Base-by-base conservation (phyloP, 2,113 vertebrate genomes). In the Cariama cristata region DNA sequence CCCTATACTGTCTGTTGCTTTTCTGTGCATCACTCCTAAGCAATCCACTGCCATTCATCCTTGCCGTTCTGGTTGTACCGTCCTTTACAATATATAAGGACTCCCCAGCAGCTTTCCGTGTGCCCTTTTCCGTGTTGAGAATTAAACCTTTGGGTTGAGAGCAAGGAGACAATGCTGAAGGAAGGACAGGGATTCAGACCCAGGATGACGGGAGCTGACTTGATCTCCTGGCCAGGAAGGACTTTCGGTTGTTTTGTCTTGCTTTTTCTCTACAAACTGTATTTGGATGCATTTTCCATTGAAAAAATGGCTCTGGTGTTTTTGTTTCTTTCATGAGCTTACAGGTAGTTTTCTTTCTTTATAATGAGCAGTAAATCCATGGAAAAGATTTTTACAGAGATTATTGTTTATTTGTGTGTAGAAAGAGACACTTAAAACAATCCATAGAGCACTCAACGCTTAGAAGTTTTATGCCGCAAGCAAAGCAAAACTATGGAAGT, bases 141-240 rank as follows among this genome's bases (percentile, higher is more conserved):
- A 33, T 45, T 42, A 21, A n/a, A 7, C 14, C 6, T 60, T 86
- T 55, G 55, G 26, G 13, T 35, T 75, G 52, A 67, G n/a, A 84
- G 53, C 20, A 69, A 30, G 50, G 28, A 55, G 42, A 50, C 33
- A 18, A 9, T 38, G n/a, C 28, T 40, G 35, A 74, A 84, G 38
- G 40, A 42, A 47, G 23, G 18, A 38, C 0, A 0, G 2, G 28
- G 27, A 58, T 83, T 88, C 49, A 55, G 42, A 27, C 11, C 0
- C 1, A 45, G 58, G 9, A 9, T 60, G 19, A 14, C 69, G 40
- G 32, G 22, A 88, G 8, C 35, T 79, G 59, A 21, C 45, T 63
- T n/a, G 6, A n/a, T 71, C 42, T 92, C 32, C 42, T 77, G 15
- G 14, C 15, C 15, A 44, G 58, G 24, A 80, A 77, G 23, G 59